Evolutionary conservation across 2,888 invertebrate species (phyloP), one percentile per base, ranked within the genome.

Genomic region (Pristionchus entomophagus): DNA sequence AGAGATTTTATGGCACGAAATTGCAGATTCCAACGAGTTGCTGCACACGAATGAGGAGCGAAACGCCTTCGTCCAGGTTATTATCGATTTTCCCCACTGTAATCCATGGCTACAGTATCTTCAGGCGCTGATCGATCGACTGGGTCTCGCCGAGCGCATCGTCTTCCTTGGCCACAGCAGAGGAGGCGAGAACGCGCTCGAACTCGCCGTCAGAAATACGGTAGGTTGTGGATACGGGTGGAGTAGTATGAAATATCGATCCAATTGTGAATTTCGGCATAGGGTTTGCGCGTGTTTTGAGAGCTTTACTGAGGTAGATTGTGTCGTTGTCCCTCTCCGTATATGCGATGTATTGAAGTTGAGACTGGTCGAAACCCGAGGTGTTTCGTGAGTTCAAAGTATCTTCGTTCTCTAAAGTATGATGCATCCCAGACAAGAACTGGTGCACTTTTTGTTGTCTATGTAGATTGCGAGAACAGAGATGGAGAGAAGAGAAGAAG

Each of bases 21-120:
- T 2, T 84, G 4, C 51, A 86, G 86, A 78, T 69, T 62, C 51
- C 2, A 32, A 56, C 41, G 73, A 82, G n/a, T 56, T 86, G 19
- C 26, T n/a, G 12, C 80, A 86, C 53, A 49, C 86, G 26, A 86
- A 86, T 35, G 73, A 35, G 38, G 86, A 86, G 41, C 69, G 86
- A 35, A 65, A n/a, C n/a, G 51, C 86, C 10, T 86, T 82, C 38
- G 49, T 65, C 22, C n/a, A 80, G 65, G 59, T 78, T 12, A 6
- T n/a, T 77, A 77, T 77, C 45, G 26, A 32, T 80, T 49, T 10
- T n/a, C 17, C 14, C 26, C 22, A 19, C 0, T 1, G 26, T 45
- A 26, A n/a, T 12, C 41, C 2, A n/a, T 17, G 41, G 14, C 22
- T 73, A 73, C 73, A 12, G 41, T 73, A 51, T 10, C 8, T 65